phyloP scores from a whole-genome alignment of 2,113 vertebrate species.

The Puma concolor region DNA sequence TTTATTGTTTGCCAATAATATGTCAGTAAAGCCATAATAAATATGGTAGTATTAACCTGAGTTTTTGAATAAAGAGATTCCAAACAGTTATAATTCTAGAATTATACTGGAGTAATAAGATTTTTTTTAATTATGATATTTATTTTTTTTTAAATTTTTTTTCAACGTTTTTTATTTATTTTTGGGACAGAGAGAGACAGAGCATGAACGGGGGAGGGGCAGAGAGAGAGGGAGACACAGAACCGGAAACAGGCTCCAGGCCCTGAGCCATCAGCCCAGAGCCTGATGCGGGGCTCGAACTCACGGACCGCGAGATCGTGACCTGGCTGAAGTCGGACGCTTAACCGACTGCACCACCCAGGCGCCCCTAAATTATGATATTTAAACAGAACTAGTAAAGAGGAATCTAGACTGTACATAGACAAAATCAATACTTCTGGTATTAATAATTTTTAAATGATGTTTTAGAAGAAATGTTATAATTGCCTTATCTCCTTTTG shows the following conservation, averaged over 20 bases:
- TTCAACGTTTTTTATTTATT: no score
- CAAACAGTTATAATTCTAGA: neutral
- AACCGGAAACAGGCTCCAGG: no score
- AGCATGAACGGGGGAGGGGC: no score
- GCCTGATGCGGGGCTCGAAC: no score
- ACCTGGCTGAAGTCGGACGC: no score
- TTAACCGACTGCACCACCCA: no score
- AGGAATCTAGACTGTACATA: neutral
- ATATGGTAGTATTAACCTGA: neutral
- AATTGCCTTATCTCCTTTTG: neutral
- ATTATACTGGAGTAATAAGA: neutral
- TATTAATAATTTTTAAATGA: neutral
- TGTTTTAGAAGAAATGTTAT: neutral
- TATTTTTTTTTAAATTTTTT: no score
- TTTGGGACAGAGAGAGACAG: no score
- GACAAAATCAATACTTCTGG: neutral
- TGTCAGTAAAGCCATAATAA: neutral
- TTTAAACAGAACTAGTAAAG: neutral
- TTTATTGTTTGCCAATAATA: neutral
- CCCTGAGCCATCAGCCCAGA: no score
- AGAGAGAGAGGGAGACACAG: no score
- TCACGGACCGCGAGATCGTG: no score
- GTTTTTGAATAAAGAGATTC: neutral
- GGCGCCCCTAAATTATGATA: neutral
- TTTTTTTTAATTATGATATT: neutral